Evolutionary conservation across 2,797 vertebrate species (phyloP).

Genomic region (Muscicapa comitata): DNA sequence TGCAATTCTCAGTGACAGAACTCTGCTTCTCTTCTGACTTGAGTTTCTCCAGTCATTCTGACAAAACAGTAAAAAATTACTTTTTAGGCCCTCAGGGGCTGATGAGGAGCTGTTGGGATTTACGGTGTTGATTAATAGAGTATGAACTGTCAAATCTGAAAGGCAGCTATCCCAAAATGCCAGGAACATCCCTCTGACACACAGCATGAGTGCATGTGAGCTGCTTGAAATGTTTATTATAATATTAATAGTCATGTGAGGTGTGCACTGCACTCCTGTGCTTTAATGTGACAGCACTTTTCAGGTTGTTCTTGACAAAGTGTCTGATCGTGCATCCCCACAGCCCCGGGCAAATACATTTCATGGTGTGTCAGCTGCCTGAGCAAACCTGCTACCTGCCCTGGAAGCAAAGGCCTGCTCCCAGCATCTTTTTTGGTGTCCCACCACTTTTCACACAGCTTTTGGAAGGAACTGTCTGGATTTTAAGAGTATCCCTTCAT

Average conservation of each 20-base stretch:
- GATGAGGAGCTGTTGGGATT: background rate
- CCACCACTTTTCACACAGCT: background rate
- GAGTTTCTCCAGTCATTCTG: background rate
- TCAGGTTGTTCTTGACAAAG: background rate
- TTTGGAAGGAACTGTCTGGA: background rate
- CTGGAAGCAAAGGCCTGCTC: background rate
- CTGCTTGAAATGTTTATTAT: background rate
- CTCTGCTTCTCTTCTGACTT: background rate
- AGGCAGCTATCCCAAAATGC: background rate
- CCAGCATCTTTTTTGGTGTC: rapidly evolving
- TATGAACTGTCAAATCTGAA: conserved; percentile 12
- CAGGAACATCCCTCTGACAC: background rate
- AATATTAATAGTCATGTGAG: background rate
- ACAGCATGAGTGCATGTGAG: background rate
- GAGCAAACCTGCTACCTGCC: background rate
- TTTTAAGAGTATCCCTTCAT: background rate
- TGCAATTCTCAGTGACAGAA: background rate
- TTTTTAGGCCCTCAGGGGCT: background rate
- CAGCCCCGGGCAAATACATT: background rate
- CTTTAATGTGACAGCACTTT: background rate
- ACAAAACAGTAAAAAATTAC: conserved; percentile 2
- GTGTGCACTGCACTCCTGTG: background rate
- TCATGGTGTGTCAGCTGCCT: rapidly evolving
- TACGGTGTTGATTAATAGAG: background rate
- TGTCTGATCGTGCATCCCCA: background rate